phyloP scores from a whole-genome alignment of 2,113 vertebrate genomes.

The Bufo bufo region DNA sequence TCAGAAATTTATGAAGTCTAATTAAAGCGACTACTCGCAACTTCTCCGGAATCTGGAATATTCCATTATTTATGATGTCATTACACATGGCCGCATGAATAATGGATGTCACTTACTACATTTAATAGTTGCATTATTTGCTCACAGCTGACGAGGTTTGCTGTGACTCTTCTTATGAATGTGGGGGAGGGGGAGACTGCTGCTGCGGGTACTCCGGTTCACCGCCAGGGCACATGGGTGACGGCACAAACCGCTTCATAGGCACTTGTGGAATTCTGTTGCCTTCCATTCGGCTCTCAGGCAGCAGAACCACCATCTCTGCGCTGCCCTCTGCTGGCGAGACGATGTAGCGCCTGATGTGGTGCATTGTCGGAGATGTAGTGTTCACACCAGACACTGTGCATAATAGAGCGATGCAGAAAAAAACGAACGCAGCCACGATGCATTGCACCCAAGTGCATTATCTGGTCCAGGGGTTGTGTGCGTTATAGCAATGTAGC shows the following conservation, averaged over 20 bases:
- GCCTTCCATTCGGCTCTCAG: background rate
- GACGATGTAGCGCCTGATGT: too few species aligned
- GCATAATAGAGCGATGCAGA: too few species aligned
- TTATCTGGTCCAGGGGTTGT: too few species aligned
- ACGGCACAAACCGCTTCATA: background rate
- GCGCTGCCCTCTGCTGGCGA: background rate
- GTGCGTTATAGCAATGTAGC: too few species aligned
- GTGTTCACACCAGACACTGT: too few species aligned
- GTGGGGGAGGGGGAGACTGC: too few species aligned
- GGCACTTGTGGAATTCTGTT: background rate
- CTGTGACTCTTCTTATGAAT: constrained; percentile 17
- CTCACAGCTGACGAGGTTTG: background rate
- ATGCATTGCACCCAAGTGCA: too few species aligned
- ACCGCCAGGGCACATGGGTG: background rate
- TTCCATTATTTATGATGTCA: constrained; percentile 58
- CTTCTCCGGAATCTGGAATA: constrained; percentile 56
- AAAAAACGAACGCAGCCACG: too few species aligned
- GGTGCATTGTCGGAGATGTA: too few species aligned
- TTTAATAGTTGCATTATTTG: constrained; percentile 53
- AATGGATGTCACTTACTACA: constrained; percentile 52
- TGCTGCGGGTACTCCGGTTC: background rate
- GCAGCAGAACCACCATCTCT: background rate
- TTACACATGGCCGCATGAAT: constrained; percentile 52
- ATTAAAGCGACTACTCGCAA: constrained; percentile 55
- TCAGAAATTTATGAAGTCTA: constrained; percentile 58